Percentiles rank a stretch among this genome's conserved stretches.
Evolutionary conservation across 2,113 vertebrate genomes (phyloP).

Genomic region (Rallus limicola): DNA sequence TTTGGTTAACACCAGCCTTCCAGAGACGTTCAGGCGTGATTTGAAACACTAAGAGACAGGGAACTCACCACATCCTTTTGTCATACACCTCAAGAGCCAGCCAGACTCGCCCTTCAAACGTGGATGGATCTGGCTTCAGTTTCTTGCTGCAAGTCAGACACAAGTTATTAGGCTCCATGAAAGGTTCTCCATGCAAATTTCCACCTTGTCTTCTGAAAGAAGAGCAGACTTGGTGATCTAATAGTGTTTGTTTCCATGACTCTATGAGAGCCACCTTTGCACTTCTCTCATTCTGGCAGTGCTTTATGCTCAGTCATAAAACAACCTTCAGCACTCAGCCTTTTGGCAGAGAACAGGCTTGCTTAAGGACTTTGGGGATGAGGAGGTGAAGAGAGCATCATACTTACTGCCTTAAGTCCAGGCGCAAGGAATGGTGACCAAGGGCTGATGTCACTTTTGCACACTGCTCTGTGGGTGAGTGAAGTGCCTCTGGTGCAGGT

Average conservation of each 20-base stretch:
- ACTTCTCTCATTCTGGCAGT: conserved; percentile 37
- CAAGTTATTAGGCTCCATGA: neutral
- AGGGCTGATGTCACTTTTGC: conserved; percentile 2
- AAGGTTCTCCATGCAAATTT: neutral
- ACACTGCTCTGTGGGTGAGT: neutral
- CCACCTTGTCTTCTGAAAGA: neutral
- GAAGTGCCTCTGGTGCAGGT: neutral
- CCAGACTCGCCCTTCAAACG: neutral
- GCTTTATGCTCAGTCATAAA: neutral
- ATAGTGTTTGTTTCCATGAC: neutral
- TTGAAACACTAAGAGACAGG: neutral
- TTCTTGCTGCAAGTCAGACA: neutral
- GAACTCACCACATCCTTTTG: neutral
- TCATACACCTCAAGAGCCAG: neutral
- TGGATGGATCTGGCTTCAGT: neutral
- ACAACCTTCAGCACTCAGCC: neutral
- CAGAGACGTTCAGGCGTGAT: neutral
- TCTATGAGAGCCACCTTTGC: neutral
- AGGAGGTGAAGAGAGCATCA: neutral
- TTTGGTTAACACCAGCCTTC: neutral
- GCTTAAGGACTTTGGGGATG: conserved; percentile 3
- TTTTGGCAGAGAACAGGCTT: conserved; percentile 14
- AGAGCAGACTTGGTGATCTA: conserved; percentile 26
- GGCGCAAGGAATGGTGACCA: neutral
- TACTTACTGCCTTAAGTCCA: neutral